These are phyloP conservation scores for Catagonus wagneri DNA, from an alignment of 2,113 vertebrate genomes.

Conservation along the genomic window DNA sequence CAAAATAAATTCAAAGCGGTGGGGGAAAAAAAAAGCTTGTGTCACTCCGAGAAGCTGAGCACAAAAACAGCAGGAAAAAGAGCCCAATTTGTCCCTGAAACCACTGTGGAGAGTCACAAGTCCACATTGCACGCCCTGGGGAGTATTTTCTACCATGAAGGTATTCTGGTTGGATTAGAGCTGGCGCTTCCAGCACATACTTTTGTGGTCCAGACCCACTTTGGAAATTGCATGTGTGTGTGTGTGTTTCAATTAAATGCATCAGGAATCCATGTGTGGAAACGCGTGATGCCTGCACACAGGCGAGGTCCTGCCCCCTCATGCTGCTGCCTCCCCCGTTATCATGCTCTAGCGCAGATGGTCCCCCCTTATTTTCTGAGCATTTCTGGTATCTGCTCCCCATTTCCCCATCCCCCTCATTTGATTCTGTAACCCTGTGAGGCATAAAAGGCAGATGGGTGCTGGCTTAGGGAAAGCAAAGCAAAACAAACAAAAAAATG, in stretches of 20 bases:
- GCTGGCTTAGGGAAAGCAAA: not conserved
- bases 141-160: conserved; percentile 33
- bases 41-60: conserved; percentile 75
- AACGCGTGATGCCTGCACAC: not conserved
- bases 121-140: not conserved
- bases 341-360: not conserved
- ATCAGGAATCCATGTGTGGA: not conserved
- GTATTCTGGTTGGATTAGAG: conserved; percentile 63
- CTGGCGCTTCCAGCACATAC: conserved; percentile 53
- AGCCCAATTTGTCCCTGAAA: conserved; percentile 73
- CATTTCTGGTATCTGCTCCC: not conserved
- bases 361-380: not conserved
- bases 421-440: conserved; percentile 19
- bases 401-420: not conserved
- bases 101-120: conserved; percentile 65
- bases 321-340: not conserved
- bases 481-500: not conserved
- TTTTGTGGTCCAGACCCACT: conserved; percentile 47
- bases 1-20: conserved; percentile 64
- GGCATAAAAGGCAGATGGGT: conserved; percentile 66
- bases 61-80: conserved; percentile 68
- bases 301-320: not conserved
- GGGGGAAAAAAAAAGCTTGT: not conserved
- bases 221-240: not conserved
- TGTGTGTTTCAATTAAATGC: conserved; percentile 30